Evolutionary conservation across 2,113 vertebrate genomes (phyloP).

Genomic region (Tachuris rubrigastra): DNA sequence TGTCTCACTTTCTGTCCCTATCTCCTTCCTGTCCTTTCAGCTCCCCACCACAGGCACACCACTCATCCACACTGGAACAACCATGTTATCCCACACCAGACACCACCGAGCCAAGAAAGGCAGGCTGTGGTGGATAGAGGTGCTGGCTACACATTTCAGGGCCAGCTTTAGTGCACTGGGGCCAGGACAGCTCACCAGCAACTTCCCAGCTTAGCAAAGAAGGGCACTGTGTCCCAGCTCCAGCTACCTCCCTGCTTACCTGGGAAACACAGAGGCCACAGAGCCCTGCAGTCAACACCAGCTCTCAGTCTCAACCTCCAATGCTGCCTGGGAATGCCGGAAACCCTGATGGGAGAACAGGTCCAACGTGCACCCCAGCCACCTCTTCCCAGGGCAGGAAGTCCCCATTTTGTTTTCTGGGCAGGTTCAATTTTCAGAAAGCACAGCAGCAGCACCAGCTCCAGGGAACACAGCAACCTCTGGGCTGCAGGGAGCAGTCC

Average conservation of each 20-base stretch:
- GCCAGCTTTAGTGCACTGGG: rapidly evolving
- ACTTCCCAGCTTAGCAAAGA: neutral
- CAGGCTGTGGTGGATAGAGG: neutral
- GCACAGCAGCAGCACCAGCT: neutral
- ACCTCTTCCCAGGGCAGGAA: neutral
- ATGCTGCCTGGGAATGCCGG: rapidly evolving
- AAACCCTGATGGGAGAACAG: neutral
- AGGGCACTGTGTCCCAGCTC: neutral
- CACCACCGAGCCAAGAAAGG: neutral
- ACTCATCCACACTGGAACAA: neutral
- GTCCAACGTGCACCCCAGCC: rapidly evolving
- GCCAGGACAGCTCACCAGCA: neutral
- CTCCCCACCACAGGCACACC: neutral
- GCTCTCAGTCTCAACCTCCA: neutral
- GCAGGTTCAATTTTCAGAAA: neutral
- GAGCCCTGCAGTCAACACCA: neutral
- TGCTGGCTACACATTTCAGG: neutral
- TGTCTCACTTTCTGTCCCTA: neutral
- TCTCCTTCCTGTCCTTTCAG: neutral
- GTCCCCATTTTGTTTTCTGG: rapidly evolving
- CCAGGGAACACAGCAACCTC: rapidly evolving
- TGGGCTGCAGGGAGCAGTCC: neutral
- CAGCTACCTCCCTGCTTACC: neutral
- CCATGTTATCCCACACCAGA: neutral
- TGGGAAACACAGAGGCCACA: neutral